Conservation (phyloP, 2,888 invertebrate species). For the Sepioteuthis lessoniana region DNA sequence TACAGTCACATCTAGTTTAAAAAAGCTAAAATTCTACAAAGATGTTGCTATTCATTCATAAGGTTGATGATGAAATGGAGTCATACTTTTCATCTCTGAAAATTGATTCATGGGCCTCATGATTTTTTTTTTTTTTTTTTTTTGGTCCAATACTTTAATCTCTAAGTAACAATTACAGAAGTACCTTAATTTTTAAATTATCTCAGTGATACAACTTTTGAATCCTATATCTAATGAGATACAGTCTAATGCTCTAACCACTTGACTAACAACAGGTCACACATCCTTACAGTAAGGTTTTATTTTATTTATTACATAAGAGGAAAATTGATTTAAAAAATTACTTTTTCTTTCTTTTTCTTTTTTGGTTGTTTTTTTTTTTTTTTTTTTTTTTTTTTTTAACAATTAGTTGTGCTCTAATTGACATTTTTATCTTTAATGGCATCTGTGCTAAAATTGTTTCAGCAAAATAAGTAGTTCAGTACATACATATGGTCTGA, state of each 20-base stretch:
- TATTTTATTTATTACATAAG: neutral
- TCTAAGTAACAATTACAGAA: too few relatives aligned
- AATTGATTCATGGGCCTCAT: too few relatives aligned
- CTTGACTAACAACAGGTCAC: neutral
- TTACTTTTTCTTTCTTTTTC: too few relatives aligned
- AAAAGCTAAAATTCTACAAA: too few relatives aligned
- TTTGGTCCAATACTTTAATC: too few relatives aligned
- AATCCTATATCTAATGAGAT: neutral
- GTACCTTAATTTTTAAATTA: neutral
- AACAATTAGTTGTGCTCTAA: constrained; percentile 1
- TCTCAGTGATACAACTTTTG: neutral
- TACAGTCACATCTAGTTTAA: too few relatives aligned
- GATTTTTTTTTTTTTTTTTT: too few relatives aligned
- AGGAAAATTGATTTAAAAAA: neutral
- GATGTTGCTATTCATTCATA: too few relatives aligned
- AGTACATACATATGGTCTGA: neutral
- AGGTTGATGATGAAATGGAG: too few relatives aligned
- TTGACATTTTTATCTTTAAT: neutral
- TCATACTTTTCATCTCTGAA: too few relatives aligned
- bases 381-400: too few relatives aligned
- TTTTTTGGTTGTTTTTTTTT: too few relatives aligned
- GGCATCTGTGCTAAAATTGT: neutral
- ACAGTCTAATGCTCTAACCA: neutral
- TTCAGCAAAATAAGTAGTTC: neutral
- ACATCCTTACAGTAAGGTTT: neutral